Evolutionary conservation across 92 coral and sea anemone species (phyloP).

Genomic region (Meandrina meandrites): DNA sequence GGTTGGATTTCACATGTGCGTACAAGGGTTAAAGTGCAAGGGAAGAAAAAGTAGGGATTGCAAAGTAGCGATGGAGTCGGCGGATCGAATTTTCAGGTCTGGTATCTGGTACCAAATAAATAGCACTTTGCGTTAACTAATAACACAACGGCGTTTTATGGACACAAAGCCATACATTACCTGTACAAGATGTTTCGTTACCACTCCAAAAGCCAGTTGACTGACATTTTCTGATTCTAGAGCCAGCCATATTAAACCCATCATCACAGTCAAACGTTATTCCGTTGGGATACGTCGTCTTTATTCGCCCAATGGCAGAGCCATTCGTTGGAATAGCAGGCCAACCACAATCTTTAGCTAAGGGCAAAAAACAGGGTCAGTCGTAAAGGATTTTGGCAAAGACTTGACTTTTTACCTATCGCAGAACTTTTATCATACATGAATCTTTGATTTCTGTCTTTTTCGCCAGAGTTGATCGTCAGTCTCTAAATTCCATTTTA

Average conservation of each 20-base stretch:
- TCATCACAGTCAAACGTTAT: slow-evolving; percentile 56
- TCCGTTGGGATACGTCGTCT: slow-evolving; percentile 58
- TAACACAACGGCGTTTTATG: too few species aligned
- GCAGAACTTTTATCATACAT: not conserved
- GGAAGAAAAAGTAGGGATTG: too few species aligned
- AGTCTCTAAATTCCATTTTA: too few species aligned
- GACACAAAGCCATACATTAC: slow-evolving; percentile 9
- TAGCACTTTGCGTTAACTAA: too few species aligned
- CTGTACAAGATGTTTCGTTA: slow-evolving; percentile 52
- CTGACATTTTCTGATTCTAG: slow-evolving; percentile 44
- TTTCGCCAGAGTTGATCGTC: too few species aligned
- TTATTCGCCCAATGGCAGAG: slow-evolving; percentile 29
- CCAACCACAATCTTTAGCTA: slow-evolving; percentile 70
- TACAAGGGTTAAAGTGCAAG: too few species aligned
- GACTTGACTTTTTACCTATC: not conserved
- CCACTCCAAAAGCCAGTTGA: slow-evolving; percentile 72
- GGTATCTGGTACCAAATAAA: too few species aligned
- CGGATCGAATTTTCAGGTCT: too few species aligned
- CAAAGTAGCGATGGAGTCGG: too few species aligned
- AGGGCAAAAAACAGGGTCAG: not conserved
- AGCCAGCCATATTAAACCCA: slow-evolving; percentile 57
- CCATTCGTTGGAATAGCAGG: slow-evolving; percentile 60
- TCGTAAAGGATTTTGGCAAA: not conserved
- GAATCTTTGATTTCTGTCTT: too few species aligned
- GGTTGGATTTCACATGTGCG: too few species aligned